Evolutionary conservation across 1,140 invertebrate genomes (phyloP).

Genomic region (Eupristina koningsbergeri): DNA sequence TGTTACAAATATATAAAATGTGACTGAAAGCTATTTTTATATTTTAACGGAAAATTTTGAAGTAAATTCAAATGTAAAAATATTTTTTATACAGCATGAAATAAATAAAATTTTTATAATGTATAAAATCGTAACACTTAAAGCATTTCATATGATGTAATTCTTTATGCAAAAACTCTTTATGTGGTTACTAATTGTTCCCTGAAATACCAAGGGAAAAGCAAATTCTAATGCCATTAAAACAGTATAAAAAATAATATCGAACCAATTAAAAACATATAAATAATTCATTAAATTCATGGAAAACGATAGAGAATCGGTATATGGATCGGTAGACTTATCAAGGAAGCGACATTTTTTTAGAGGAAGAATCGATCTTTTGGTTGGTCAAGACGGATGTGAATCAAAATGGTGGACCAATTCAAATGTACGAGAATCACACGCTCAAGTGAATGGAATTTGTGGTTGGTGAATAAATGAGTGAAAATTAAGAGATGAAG

Average conservation of each 20-base stretch:
- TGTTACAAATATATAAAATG: too few species aligned
- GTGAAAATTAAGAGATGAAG: not conserved
- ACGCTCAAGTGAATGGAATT: not conserved
- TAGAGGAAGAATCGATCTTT: conserved; percentile 36
- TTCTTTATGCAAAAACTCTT: not conserved
- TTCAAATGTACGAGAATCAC: not conserved
- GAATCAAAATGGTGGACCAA: conserved; percentile 33
- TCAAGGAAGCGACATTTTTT: conserved; percentile 25
- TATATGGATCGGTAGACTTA: not conserved
- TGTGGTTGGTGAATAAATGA: too few species aligned
- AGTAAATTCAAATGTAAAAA: too few species aligned
- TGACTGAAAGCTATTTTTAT: too few species aligned
- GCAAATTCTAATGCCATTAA: not conserved
- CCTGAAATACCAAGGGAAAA: not conserved
- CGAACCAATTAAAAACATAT: not conserved
- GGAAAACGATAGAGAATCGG: not conserved
- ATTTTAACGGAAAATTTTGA: too few species aligned
- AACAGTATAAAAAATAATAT: not conserved
- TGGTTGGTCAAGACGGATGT: conserved; percentile 48
- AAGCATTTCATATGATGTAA: too few species aligned
- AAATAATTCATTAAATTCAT: not conserved
- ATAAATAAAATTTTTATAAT: too few species aligned
- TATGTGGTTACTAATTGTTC: not conserved
- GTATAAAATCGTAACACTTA: too few species aligned
- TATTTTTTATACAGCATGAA: too few species aligned